These are phyloP conservation scores for Chlorops oryzae DNA, from an alignment of 1,140 invertebrate species.

Conservation along the genomic window DNA sequence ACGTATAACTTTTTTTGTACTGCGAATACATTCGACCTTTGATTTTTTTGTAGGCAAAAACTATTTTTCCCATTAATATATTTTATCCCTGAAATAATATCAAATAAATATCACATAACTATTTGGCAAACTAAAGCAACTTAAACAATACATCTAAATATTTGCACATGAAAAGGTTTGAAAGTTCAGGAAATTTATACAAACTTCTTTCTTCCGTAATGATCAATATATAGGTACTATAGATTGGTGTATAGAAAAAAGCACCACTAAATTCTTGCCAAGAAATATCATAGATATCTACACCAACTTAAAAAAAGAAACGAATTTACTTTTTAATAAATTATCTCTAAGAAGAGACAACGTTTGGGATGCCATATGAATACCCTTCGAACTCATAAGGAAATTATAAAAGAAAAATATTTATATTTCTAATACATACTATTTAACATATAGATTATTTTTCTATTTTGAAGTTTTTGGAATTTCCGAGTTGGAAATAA, in stretches of 20 bases:
- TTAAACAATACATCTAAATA: too few relatives aligned
- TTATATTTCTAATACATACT: background rate
- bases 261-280: background rate
- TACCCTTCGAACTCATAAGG: background rate
- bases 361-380: background rate
- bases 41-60: too few relatives aligned
- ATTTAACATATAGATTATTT: background rate
- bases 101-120: too few relatives aligned
- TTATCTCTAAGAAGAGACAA: background rate
- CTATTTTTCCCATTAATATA: too few relatives aligned
- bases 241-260: background rate
- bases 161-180: background rate
- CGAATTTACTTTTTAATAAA: background rate
- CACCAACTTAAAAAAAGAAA: too few relatives aligned
- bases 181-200: background rate
- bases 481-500: background rate
- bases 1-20: too few relatives aligned
- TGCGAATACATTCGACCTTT: too few relatives aligned
- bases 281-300: too few relatives aligned
- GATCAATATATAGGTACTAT: background rate
- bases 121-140: too few relatives aligned
- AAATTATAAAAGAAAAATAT: background rate
- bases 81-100: too few relatives aligned
- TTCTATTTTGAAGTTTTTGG: background rate
- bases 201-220: background rate